These are phyloP conservation scores for Tetramorium alpestre DNA, from an alignment of 1,140 invertebrate genomes.

Conservation along the genomic window DNA sequence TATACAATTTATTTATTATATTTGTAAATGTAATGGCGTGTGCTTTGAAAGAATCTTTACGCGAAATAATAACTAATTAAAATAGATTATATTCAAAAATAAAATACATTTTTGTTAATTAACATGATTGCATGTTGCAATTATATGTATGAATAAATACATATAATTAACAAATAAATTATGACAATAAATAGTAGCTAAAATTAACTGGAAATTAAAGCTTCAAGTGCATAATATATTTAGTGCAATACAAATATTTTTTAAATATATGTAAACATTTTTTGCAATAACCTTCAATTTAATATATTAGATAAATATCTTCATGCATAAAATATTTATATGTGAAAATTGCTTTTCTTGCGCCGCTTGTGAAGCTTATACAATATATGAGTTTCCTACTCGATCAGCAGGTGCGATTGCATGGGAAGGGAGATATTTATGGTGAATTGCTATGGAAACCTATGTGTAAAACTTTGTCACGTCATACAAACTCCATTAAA, in stretches of 20 bases:
- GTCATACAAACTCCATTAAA: not conserved
- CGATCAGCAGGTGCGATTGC: slow-evolving; percentile 48
- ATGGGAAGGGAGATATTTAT: slow-evolving; percentile 3
- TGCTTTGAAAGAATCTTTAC: not conserved
- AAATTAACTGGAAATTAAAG: not conserved
- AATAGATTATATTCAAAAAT: not conserved
- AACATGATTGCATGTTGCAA: not conserved
- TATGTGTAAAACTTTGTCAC: slow-evolving; percentile 9
- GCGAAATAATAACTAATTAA: not conserved
- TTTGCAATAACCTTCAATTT: not conserved
- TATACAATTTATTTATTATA: not conserved
- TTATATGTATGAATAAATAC: too few species aligned
- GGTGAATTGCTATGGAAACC: slow-evolving; percentile 69
- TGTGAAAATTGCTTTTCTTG: not conserved
- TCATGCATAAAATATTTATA: not conserved
- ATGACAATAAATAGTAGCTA: not conserved
- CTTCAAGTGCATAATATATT: not conserved
- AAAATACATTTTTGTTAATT: not conserved
- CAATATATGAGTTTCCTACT: not conserved
- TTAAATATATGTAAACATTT: not conserved
- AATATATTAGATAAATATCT: not conserved
- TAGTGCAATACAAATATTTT: not conserved
- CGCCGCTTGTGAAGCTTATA: not conserved
- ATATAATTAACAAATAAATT: not conserved
- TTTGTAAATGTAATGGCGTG: not conserved